Evolutionary conservation across 2,113 vertebrate genomes (phyloP).

Genomic region (Orientallactaga bullata): DNA sequence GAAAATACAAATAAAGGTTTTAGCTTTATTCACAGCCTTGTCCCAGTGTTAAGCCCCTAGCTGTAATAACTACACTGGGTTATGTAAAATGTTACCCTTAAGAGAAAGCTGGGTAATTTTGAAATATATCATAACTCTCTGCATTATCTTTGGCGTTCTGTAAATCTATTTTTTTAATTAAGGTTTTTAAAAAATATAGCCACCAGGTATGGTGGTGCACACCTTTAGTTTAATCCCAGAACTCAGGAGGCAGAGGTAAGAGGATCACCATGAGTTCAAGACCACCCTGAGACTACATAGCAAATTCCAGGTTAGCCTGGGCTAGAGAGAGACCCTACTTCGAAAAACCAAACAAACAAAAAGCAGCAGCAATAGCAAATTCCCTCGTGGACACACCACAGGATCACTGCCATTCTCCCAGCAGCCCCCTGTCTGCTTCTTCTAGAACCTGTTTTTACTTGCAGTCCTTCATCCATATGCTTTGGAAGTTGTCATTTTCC

Average conservation of each 20-base stretch:
- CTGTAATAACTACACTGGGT: not conserved
- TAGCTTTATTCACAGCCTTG: not conserved
- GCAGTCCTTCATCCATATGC: not conserved
- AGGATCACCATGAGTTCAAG: too few species aligned
- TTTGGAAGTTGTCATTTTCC: slow-evolving; percentile 1
- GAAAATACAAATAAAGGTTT: not conserved
- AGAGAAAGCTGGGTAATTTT: not conserved
- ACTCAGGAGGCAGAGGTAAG: too few species aligned
- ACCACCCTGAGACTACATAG: too few species aligned
- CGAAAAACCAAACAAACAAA: not conserved
- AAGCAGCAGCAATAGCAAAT: not conserved
- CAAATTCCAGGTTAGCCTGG: too few species aligned
- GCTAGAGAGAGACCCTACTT: too few species aligned
- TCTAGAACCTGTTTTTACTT: not conserved
- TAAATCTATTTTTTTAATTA: not conserved
- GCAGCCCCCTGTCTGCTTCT: not conserved
- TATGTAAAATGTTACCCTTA: not conserved
- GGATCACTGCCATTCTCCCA: not conserved
- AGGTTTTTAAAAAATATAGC: not conserved
- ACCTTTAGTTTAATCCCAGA: too few species aligned
- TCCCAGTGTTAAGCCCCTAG: not conserved
- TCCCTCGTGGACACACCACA: not conserved
- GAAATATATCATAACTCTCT: not conserved
- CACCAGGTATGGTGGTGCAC: not conserved
- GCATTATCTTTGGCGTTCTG: not conserved